Conservation (phyloP, 2,797 vertebrate species). For the Zalophus californianus region DNA sequence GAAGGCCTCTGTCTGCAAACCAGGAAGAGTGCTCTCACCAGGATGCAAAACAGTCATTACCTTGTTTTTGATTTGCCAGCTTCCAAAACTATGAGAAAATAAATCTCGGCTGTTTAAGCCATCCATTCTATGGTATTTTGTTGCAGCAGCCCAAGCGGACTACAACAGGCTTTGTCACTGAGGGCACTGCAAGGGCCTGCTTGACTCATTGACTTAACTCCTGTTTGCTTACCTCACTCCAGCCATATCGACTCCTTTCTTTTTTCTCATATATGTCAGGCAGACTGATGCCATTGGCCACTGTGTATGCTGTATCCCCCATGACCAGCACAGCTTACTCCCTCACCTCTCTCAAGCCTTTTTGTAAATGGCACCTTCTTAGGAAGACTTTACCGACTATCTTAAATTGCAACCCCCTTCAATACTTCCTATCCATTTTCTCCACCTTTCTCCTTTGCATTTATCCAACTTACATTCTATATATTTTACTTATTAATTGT, state of each 20-base stretch:
- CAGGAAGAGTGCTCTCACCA: not conserved
- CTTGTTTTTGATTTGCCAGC: not conserved
- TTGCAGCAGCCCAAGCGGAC: not conserved
- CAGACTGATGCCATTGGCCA: accelerated
- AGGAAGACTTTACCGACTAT: not conserved
- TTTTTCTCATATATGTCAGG: not conserved
- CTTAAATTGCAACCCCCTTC: not conserved
- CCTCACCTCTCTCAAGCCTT: not conserved
- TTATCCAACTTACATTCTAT: not conserved
- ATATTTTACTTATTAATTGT: not conserved
- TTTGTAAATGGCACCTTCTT: not conserved
- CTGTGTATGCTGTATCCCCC: not conserved
- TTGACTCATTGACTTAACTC: not conserved
- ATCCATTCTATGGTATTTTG: not conserved
- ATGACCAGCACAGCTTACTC: not conserved
- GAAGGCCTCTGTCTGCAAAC: not conserved
- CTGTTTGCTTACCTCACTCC: not conserved
- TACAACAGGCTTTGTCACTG: not conserved
- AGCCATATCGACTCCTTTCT: not conserved
- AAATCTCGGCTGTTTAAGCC: not conserved
- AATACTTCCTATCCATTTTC: not conserved
- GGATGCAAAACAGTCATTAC: not conserved
- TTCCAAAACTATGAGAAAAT: not conserved
- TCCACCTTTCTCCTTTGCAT: not conserved
- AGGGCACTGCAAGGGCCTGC: not conserved